Evolutionary conservation across 2,888 invertebrate genomes (phyloP), one percentile per base, ranked within the genome.

Genomic region (Ligdia adustata): DNA sequence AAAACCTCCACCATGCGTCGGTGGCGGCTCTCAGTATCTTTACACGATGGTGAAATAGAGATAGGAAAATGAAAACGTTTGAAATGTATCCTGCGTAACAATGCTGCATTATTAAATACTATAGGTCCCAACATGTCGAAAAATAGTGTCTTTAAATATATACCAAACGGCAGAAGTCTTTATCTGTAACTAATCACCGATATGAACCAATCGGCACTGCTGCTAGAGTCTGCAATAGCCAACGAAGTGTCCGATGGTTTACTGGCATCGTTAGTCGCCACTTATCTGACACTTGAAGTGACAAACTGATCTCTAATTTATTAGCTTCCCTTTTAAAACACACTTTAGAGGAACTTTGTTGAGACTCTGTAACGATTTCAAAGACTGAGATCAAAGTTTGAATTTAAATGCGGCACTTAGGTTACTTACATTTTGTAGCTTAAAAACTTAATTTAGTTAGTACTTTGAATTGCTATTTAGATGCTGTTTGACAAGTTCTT

Each of bases 231-330:
- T 16, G 27, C 46, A 46, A 48, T 45, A 43, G 33, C 22, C 44
- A 29, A 35, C 29, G 39, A 53, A 42, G 42, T 40, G 16, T 32
- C 33, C 48, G 55, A 51, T 33, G 34, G 55, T 58, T 50, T 45
- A 54, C 57, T 54, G 51, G 52, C 53, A 50, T 60, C 60, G 60
- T 60, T 62, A 60, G 34, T 45, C 46, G 45, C 29, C 45, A 55
- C 57, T 60, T 52, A 44, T 31, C 40, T 42, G 52, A 50, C 57
- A 55, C 51, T 52, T 50, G 34, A 42, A 41, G 47, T 55, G 52
- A 55, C 57, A 56, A 58, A 53, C 56, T 49, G 52, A 48, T 48
- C 41, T 46, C 33, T 42, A 42, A 55, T 59, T 56, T 59, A 55
- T 55, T 44, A 48, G 48, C 44, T 20, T 20, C 15, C 42, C 33